Evolutionary conservation across 2,113 vertebrate species (phyloP).

Genomic region (Suncus etruscus): DNA sequence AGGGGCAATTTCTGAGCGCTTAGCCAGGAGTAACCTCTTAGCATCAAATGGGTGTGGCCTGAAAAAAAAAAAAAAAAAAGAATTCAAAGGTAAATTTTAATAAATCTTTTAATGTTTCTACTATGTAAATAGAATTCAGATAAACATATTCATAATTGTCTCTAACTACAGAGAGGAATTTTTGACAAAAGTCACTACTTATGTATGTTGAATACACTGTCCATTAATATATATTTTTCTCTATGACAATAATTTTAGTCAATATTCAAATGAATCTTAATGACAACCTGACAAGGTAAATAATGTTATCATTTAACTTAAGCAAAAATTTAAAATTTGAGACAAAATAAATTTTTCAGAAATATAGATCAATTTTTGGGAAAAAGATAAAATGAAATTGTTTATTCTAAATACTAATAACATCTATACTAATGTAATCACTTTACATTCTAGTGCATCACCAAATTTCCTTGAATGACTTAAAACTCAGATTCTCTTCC

Average conservation of each 20-base stretch:
- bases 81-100: slow-evolving; percentile 4
- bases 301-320: slow-evolving; percentile 23
- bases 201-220: not conserved
- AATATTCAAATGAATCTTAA: not conserved
- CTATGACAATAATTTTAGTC: not conserved
- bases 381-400: not conserved
- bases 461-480: not conserved
- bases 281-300: not conserved
- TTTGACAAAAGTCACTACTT: slow-evolving; percentile 24
- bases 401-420: not conserved
- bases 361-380: not conserved
- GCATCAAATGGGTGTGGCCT: not conserved
- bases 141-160: not conserved
- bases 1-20: no score
- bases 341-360: not conserved
- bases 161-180: not conserved
- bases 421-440: not conserved
- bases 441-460: no score
- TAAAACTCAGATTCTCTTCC: not conserved
- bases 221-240: not conserved
- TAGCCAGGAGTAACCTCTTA: no score
- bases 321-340: not conserved
- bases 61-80: no score
- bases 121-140: not conserved
- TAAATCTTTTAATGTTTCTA: not conserved